Evolutionary conservation across 1,140 invertebrate species (phyloP).

Genomic region (Vanessa atalanta): DNA sequence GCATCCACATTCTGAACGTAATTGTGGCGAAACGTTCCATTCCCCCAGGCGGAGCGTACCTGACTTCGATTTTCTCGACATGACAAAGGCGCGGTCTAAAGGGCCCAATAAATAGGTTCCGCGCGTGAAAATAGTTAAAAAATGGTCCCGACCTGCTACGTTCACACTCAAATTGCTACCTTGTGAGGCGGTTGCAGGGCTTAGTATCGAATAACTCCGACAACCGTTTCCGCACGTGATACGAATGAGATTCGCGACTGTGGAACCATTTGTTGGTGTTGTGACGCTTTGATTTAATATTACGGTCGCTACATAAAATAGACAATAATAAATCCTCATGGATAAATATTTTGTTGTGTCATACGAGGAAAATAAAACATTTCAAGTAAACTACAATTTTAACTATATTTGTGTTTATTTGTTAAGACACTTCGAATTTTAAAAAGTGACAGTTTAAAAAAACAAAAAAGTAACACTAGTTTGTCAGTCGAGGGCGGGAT

Average conservation of each 20-base stretch:
- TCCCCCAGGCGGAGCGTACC: slow-evolving; percentile 62
- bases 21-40: slow-evolving; percentile 64
- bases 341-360: slow-evolving; percentile 1
- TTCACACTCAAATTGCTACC: slow-evolving; percentile 54
- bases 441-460: slow-evolving; percentile 14
- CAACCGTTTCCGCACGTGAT: slow-evolving; percentile 48
- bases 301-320: slow-evolving; percentile 17
- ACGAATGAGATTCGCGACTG: slow-evolving; percentile 56
- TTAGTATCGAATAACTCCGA: slow-evolving; percentile 42
- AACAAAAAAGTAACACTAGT: slow-evolving; percentile 17
- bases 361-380: not conserved
- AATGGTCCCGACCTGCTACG: slow-evolving; percentile 45
- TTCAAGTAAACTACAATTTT: slow-evolving; percentile 20
- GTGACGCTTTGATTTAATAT: slow-evolving; percentile 48
- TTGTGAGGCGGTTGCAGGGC: slow-evolving; percentile 47
- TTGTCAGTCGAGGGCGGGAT: slow-evolving; percentile 54
- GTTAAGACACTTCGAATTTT: not conserved
- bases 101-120: slow-evolving; percentile 73
- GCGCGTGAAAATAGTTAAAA: slow-evolving; percentile 74
- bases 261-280: slow-evolving; percentile 54
- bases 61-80: slow-evolving; percentile 76
- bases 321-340: slow-evolving; percentile 9
- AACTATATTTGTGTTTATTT: not conserved
- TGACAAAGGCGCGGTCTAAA: slow-evolving; percentile 76
- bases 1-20: slow-evolving; percentile 73